Percentiles rank a stretch among this genome's conserved stretches.
Conservation (phyloP, 2,113 vertebrate genomes). For the Ctenodactylus gundi region DNA sequence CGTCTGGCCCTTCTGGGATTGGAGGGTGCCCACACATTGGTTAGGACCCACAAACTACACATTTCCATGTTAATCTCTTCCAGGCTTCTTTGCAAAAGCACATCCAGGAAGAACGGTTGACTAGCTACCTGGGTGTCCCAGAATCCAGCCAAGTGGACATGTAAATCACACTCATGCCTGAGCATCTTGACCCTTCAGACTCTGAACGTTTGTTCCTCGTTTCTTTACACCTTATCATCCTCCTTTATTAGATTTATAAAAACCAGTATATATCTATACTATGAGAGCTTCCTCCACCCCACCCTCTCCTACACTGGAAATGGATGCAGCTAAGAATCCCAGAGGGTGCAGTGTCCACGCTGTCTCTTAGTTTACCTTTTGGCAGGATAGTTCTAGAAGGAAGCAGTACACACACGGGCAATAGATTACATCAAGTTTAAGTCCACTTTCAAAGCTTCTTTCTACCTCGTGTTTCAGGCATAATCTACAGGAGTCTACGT, state of each 20-base stretch:
- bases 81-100: neutral
- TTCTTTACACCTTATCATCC: too few relatives aligned
- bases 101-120: neutral
- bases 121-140: neutral
- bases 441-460: neutral
- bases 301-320: neutral
- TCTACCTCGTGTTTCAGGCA: neutral
- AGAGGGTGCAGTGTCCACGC: neutral
- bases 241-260: neutral
- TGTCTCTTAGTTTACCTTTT: neutral
- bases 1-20: neutral
- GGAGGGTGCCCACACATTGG: neutral
- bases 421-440: neutral
- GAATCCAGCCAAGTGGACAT: neutral
- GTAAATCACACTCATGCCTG: neutral
- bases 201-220: neutral
- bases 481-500: conserved; percentile 18
- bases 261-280: neutral
- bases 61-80: neutral
- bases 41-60: neutral
- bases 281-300: neutral
- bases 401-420: neutral
- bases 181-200: neutral
- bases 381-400: conserved; percentile 29
- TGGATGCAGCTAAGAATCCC: neutral